Evolutionary conservation across 2,113 vertebrate genomes (phyloP).

Genomic region (Thomomys bottae): DNA sequence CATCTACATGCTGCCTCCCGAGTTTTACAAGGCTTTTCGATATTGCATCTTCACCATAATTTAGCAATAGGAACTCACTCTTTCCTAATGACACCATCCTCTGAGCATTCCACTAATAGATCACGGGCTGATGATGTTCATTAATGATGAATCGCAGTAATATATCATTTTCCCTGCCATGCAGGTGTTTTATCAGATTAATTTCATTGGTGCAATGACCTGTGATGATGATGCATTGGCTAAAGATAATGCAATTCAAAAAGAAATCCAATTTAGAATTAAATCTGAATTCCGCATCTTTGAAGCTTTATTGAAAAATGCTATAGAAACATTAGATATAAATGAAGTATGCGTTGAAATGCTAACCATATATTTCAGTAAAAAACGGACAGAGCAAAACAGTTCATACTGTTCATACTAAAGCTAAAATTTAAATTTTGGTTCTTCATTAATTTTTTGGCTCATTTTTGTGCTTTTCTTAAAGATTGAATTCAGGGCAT

Average conservation of each 20-base stretch:
- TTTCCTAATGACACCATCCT: constrained; percentile 72
- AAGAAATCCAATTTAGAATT: constrained; percentile 75
- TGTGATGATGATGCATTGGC: constrained; percentile 79
- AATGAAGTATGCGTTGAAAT: neutral
- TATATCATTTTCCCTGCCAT: constrained; percentile 83
- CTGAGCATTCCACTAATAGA: constrained; percentile 79
- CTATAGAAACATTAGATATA: constrained; percentile 45
- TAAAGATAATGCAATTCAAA: constrained; percentile 72
- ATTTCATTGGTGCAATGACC: constrained; percentile 76
- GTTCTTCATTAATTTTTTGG: neutral
- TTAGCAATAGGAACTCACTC: constrained; percentile 75
- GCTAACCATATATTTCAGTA: neutral
- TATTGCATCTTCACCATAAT: constrained; percentile 68
- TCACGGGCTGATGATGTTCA: constrained; percentile 81
- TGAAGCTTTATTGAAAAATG: constrained; percentile 9
- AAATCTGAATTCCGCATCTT: constrained; percentile 58
- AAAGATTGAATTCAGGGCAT: too few relatives aligned
- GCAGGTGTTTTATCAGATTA: constrained; percentile 85
- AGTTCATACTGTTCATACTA: neutral
- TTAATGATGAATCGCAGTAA: constrained; percentile 83
- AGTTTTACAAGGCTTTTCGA: constrained; percentile 43
- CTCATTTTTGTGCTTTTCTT: neutral
- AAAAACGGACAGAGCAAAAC: neutral
- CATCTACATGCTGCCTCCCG: constrained; percentile 60
- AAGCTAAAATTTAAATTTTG: too few relatives aligned